Evolutionary conservation across 2,888 invertebrate species (phyloP).

Genomic region (Zelleria hepariella): DNA sequence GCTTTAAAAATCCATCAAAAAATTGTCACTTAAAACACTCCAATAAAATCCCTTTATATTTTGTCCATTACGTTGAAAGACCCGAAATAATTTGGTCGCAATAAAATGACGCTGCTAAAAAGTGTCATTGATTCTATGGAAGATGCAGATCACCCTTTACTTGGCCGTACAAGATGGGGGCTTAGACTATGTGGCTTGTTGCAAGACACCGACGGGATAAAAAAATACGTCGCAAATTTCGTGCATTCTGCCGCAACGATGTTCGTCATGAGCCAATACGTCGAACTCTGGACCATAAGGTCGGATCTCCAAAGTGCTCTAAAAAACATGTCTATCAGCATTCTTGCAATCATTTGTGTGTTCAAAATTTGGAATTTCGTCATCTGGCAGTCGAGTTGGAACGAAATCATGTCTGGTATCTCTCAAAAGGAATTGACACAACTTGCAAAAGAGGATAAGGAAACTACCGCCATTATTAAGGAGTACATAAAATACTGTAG

Average conservation of each 20-base stretch:
- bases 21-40: background rate
- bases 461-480: constrained; percentile 24
- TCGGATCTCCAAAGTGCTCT: constrained; percentile 36
- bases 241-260: constrained; percentile 32
- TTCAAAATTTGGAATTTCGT: constrained; percentile 45
- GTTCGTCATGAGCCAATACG: constrained; percentile 44
- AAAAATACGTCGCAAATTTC: constrained; percentile 23
- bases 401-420: constrained; percentile 32
- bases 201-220: constrained; percentile 24
- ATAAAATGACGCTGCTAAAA: background rate
- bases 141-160: constrained; percentile 23
- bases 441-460: constrained; percentile 23
- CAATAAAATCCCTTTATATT: background rate
- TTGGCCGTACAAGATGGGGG: constrained; percentile 38
- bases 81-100: background rate
- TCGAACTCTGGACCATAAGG: constrained; percentile 46
- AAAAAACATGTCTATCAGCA: constrained; percentile 44
- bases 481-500: constrained; percentile 45
- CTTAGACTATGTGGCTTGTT: constrained; percentile 41
- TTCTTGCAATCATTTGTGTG: constrained; percentile 48
- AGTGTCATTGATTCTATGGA: background rate
- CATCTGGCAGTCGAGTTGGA: constrained; percentile 42
- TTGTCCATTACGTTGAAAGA: background rate
- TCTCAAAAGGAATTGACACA: constrained; percentile 37
- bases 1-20: background rate